Conservation (phyloP, 2,888 invertebrate genomes). For the Caenorhabditis plicata region DNA sequence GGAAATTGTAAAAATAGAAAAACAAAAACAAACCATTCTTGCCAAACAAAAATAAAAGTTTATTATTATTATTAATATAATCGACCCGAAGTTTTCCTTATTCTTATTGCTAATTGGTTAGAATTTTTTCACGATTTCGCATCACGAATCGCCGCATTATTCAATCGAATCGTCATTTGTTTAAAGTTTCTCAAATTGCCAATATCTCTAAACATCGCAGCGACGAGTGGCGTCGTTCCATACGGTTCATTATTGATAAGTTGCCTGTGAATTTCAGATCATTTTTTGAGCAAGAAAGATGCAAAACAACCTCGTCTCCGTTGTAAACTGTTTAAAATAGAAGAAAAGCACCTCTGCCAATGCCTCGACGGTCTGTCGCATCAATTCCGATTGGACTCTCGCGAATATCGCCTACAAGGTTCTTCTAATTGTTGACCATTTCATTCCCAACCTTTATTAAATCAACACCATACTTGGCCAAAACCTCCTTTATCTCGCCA, state of each 20-base stretch:
- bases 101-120: neutral
- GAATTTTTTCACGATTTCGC: neutral
- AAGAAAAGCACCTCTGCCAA: constrained; percentile 45
- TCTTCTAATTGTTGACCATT: too few relatives aligned
- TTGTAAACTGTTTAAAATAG: constrained; percentile 38
- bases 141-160: constrained; percentile 26
- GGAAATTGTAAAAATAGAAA: neutral
- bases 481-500: constrained; percentile 12
- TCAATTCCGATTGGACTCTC: constrained; percentile 38
- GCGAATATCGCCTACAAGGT: constrained; percentile 33
- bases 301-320: constrained; percentile 43
- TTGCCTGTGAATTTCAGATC: constrained; percentile 14
- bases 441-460: too few relatives aligned
- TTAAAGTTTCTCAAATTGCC: constrained; percentile 46
- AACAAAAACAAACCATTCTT: too few relatives aligned
- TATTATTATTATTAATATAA: neutral
- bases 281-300: too few relatives aligned
- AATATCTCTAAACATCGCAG: constrained; percentile 42
- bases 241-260: constrained; percentile 23
- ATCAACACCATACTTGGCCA: constrained; percentile 26
- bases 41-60: too few relatives aligned
- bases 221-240: constrained; percentile 34
- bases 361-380: constrained; percentile 40
- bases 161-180: constrained; percentile 42
- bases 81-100: neutral